Base-by-base conservation (phyloP, 2,797 vertebrate species). In the Natrix natrix region DNA sequence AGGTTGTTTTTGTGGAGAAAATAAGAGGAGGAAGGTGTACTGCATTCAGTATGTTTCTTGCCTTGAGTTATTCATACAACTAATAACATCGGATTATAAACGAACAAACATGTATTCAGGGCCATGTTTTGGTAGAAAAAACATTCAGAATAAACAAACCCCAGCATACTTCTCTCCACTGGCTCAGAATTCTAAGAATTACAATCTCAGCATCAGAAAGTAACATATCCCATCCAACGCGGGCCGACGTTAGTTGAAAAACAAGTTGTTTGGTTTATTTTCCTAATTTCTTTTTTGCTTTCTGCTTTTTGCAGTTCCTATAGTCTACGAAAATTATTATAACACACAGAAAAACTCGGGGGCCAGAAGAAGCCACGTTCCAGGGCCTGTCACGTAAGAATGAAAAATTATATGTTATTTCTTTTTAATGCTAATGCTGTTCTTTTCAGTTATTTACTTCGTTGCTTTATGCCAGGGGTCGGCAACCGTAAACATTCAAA, bases 261-360 rank as follows among this genome's bases (percentile, higher is more conserved):
- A 54, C 5, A 7, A 28, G 5, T 26, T n/a, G 28, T 1, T 14
- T n/a, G 5, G 5, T 1, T 12, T 5, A n/a, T 37, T 2, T 13
- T 90, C 60, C 87, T 17, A 11, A 94, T 24, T 90, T 91, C 93
- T 87, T 96, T 91, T 91, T 69, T 63, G 89, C 86, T 86, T 63
- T 92, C 48, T 60, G 0, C 2, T 43, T 37, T 78, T 61, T 54
- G 93, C 96, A 99, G 99, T 97, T 95, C 97, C 98, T 0, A 96
- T 99, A 92, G 28, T 94, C 91, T 99, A 99, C 92, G 99, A 99
- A 97, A 99, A 99, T 97, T 99, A 99, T 97, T 99, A 99, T 93
- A 98, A 96, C 4, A 92, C 97, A 93, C 98, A 98, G 95, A 98
- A 90, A 96, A 96, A 96, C 94, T 59, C 96, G 7, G 66, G 92